Evolutionary conservation across 2,797 vertebrate species (phyloP).

Genomic region (Morelia viridis): DNA sequence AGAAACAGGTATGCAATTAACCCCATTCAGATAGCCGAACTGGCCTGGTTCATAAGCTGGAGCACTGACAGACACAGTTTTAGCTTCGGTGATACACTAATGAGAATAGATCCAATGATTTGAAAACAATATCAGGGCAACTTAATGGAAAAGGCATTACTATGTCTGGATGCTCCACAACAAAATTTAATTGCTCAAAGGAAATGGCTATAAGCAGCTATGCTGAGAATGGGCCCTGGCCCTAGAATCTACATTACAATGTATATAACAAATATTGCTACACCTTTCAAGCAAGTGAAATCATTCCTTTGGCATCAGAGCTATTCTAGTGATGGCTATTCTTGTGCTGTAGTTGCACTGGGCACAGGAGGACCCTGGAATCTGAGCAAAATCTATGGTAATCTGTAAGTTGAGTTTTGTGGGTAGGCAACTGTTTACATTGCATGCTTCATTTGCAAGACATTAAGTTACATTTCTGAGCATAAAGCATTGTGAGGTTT

Average conservation of each 20-base stretch:
- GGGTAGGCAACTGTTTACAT: constrained; percentile 5
- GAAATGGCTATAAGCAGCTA: constrained; percentile 62
- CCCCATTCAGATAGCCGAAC: neutral
- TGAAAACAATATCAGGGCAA: constrained; percentile 63
- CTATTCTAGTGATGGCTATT: constrained; percentile 14
- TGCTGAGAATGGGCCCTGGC: constrained; percentile 64
- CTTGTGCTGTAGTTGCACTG: neutral
- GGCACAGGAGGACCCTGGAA: constrained; percentile 1
- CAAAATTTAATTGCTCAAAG: constrained; percentile 68
- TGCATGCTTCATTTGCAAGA: neutral
- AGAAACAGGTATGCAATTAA: neutral
- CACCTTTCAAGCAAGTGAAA: constrained; percentile 49
- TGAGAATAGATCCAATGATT: constrained; percentile 64
- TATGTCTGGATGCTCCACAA: constrained; percentile 67
- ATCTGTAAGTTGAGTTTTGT: constrained; percentile 16
- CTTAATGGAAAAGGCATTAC: constrained; percentile 71
- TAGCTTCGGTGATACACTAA: constrained; percentile 29
- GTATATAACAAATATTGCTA: constrained; percentile 57
- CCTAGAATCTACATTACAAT: constrained; percentile 12
- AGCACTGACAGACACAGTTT: constrained; percentile 46
- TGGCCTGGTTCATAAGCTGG: neutral
- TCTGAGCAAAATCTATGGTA: constrained; percentile 1
- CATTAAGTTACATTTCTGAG: constrained; percentile 16
- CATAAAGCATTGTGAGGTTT: constrained; percentile 60
- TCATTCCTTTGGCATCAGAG: constrained; percentile 47